Base-by-base conservation (phyloP, 2,888 invertebrate species). In the Drosophila mayaguana region DNA sequence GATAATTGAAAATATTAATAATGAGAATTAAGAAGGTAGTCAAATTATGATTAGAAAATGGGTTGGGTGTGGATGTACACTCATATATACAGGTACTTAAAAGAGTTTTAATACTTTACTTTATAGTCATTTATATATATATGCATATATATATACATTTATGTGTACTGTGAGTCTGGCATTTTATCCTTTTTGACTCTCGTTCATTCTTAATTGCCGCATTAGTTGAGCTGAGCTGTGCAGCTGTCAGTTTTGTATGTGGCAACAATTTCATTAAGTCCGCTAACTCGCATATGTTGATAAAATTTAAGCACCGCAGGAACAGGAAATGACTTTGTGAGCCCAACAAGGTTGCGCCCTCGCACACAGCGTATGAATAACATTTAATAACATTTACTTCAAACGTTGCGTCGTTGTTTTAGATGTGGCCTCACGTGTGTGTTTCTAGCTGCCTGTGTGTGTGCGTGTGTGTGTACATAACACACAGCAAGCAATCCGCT, bases 371-470 rank as follows among this genome's bases (percentile, higher is more conserved):
- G 79, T 63, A 75, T 83, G 81, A 79, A 70, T 77, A 81, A 77
- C 77, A 79, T 84, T 72, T 81, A 79, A 83, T 82, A 68, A 77
- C 63, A 73, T 79, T 81, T 77, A 77, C 82, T 79, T 67, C 67
- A 81, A 75, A 72, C 63, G 62, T 60, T 46, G 63, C 42, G 18
- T 34, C 51, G 20, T 32, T 16, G 25, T 43, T 40, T 46, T 25
- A 14, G 8, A 46, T 46, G 25, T 60, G 59, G 59, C 64, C 53
- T 62, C 53, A 25, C 54, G 45, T 45, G 22, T 9, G n/a, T 25
- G n/a, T n/a, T n/a, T n/a, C n/a, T n/a, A n/a, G n/a, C n/a, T n/a
- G n/a, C n/a, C n/a, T n/a, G 46, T 16, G 22, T 14, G 11, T 22
- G 40, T n/a, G 8, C 8, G 40, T 25, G 25, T 25, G 25, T 25